Percentiles rank a stretch among this genome's conserved stretches.
Conservation (phyloP, 1,140 invertebrate genomes). For the Holotrichia oblita region DNA sequence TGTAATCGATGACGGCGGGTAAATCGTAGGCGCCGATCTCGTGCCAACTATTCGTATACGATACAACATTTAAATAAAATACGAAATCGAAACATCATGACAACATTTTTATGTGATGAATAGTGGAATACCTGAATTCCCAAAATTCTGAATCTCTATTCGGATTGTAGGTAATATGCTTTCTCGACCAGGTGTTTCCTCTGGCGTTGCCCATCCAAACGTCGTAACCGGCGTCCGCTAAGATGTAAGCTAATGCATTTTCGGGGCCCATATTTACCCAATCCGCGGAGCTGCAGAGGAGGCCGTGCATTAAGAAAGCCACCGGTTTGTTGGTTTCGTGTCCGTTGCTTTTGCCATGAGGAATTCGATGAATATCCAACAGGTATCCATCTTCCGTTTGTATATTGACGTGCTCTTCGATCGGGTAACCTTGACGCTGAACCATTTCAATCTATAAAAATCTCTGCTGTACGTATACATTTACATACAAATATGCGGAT, state of each 20-base stretch:
- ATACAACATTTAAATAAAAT: no score
- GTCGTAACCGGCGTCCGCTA: constrained; percentile 71
- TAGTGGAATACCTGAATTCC: constrained; percentile 57
- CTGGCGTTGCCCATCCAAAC: constrained; percentile 74
- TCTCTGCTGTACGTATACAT: no score
- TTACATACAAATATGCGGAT: no score
- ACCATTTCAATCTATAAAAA: constrained; percentile 54
- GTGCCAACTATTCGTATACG: constrained; percentile 55
- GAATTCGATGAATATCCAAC: constrained; percentile 67
- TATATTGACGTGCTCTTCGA: constrained; percentile 58
- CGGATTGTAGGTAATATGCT: constrained; percentile 35
- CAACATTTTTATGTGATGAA: no score
- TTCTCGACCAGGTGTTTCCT: constrained; percentile 39
- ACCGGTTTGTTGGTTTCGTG: constrained; percentile 52
- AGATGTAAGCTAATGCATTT: constrained; percentile 65
- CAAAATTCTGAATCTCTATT: constrained; percentile 52
- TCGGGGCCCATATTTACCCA: constrained; percentile 69
- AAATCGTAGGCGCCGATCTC: constrained; percentile 75
- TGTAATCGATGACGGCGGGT: constrained; percentile 74
- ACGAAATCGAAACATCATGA: no score
- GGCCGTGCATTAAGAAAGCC: constrained; percentile 73
- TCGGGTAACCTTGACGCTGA: constrained; percentile 55
- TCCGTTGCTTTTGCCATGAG: constrained; percentile 49
- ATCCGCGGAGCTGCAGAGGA: constrained; percentile 67
- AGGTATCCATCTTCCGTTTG: constrained; percentile 70